These are phyloP conservation scores for Onchidella celtica DNA, from an alignment of 2,888 invertebrate species.

Conservation along the genomic window DNA sequence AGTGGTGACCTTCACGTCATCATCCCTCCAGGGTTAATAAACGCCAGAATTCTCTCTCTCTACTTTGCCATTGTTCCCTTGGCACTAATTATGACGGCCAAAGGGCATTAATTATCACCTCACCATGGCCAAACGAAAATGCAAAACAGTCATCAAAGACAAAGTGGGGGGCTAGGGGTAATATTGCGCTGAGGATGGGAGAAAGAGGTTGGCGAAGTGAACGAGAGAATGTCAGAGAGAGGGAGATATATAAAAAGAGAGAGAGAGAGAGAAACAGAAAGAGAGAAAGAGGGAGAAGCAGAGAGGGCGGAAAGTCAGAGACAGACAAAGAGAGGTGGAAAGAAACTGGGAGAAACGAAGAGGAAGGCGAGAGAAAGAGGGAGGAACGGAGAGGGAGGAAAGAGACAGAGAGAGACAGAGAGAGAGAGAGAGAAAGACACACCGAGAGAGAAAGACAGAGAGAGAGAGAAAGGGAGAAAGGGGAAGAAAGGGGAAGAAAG, in stretches of 20 bases:
- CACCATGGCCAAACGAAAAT: too few species aligned
- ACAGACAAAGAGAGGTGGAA: constrained; percentile 6
- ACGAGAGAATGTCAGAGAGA: not conserved
- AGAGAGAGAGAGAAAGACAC: not conserved
- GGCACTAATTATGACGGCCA: too few species aligned
- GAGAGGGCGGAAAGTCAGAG: not conserved
- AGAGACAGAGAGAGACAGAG: not conserved
- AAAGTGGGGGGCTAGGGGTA: too few species aligned
- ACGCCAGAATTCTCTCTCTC: too few species aligned
- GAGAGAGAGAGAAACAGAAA: not conserved
- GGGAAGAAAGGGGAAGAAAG: not conserved
- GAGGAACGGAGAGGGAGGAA: not conserved
- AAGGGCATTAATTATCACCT: too few species aligned
- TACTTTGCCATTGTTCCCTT: too few species aligned
- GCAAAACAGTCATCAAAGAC: too few species aligned
- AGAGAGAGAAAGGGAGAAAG: constrained; percentile 8
- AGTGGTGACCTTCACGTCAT: too few species aligned
- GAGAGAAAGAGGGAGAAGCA: constrained; percentile 7
- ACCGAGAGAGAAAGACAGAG: constrained; percentile 3
- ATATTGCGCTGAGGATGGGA: not conserved
- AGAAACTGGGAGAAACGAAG: not conserved
- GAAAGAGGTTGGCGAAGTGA: not conserved
- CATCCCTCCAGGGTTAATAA: too few species aligned
- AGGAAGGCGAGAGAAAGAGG: not conserved
- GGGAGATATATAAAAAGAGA: not conserved